These are phyloP conservation scores for Drosophila mauritiana DNA, from an alignment of 1,140 invertebrate species.

Conservation along the genomic window DNA sequence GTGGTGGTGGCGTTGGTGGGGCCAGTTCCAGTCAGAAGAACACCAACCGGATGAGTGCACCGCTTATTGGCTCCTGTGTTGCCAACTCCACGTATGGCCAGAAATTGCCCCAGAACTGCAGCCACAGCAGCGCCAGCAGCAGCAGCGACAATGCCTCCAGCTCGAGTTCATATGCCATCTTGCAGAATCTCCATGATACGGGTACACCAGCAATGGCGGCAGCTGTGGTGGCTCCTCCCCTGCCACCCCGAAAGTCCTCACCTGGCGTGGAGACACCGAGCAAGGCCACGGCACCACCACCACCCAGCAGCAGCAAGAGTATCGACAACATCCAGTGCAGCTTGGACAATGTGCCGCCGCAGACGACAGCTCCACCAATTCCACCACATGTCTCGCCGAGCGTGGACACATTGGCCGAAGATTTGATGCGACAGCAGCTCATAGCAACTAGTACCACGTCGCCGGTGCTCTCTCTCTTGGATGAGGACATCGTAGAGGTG, in stretches of 20 bases:
- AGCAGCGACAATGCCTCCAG: slow-evolving; percentile 57
- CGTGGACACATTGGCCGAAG: slow-evolving; percentile 73
- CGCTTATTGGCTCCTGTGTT: slow-evolving; percentile 69
- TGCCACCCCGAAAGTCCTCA: slow-evolving; percentile 88
- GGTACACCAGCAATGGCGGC: not conserved
- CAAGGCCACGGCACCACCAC: slow-evolving; percentile 46
- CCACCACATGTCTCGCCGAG: slow-evolving; percentile 71
- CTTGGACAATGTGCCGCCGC: slow-evolving; percentile 78
- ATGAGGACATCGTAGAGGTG: slow-evolving; percentile 86
- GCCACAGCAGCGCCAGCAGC: slow-evolving; percentile 32
- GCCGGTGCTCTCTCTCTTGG: slow-evolving; percentile 69
- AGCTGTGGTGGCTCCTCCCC: slow-evolving; percentile 65
- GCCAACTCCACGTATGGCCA: slow-evolving; percentile 70
- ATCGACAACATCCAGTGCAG: slow-evolving; percentile 75
- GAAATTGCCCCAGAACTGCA: slow-evolving; percentile 57
- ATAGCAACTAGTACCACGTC: slow-evolving; percentile 64
- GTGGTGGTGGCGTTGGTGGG: slow-evolving; percentile 20
- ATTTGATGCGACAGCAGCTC: slow-evolving; percentile 71
- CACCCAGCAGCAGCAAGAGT: slow-evolving; percentile 67
- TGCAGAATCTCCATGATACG: slow-evolving; percentile 75
- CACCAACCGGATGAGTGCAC: slow-evolving; percentile 82
- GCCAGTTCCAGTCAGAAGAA: slow-evolving; percentile 62
- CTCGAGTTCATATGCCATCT: slow-evolving; percentile 78
- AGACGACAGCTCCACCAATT: slow-evolving; percentile 83
- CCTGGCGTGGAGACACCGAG: slow-evolving; percentile 85